phyloP scores from a whole-genome alignment of 2,888 invertebrate genomes.

The Drosophila subquinaria region DNA sequence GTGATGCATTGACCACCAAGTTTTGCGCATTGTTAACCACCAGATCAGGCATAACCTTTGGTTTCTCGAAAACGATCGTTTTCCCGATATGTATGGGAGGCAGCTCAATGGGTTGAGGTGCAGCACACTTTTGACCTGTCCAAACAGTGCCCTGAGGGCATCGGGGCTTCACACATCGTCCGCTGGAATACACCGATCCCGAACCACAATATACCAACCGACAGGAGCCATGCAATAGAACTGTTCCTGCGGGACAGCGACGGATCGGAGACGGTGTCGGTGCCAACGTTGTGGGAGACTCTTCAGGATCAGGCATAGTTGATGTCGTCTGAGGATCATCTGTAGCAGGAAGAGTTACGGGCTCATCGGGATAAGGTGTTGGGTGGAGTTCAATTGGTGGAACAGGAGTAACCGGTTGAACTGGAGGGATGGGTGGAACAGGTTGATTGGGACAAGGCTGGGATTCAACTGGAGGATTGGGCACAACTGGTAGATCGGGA shows the following conservation, averaged over 20 bases:
- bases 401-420: slow-evolving; percentile 19
- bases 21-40: slow-evolving; percentile 68
- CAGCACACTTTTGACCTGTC: slow-evolving; percentile 66
- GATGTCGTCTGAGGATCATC: slow-evolving; percentile 7
- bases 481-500: slow-evolving; percentile 10
- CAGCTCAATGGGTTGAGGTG: slow-evolving; percentile 47
- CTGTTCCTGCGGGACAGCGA: slow-evolving; percentile 67
- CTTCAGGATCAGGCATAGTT: slow-evolving; percentile 11
- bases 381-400: slow-evolving; percentile 18
- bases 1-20: slow-evolving; percentile 60
- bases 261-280: slow-evolving; percentile 41
- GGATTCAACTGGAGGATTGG: slow-evolving; percentile 3
- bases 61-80: slow-evolving; percentile 44
- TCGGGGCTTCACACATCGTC: slow-evolving; percentile 58
- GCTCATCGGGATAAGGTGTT: slow-evolving; percentile 4
- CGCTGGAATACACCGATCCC: slow-evolving; percentile 47
- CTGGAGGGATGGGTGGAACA: background rate
- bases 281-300: slow-evolving; percentile 23
- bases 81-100: slow-evolving; percentile 48
- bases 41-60: slow-evolving; percentile 43
- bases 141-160: slow-evolving; percentile 76
- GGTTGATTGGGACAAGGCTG: slow-evolving; percentile 4
- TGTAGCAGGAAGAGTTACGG: background rate
- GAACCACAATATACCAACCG: slow-evolving; percentile 71
- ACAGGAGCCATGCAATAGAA: slow-evolving; percentile 59